Evolutionary conservation across 2,113 vertebrate genomes (phyloP).

Genomic region (Calypte anna): DNA sequence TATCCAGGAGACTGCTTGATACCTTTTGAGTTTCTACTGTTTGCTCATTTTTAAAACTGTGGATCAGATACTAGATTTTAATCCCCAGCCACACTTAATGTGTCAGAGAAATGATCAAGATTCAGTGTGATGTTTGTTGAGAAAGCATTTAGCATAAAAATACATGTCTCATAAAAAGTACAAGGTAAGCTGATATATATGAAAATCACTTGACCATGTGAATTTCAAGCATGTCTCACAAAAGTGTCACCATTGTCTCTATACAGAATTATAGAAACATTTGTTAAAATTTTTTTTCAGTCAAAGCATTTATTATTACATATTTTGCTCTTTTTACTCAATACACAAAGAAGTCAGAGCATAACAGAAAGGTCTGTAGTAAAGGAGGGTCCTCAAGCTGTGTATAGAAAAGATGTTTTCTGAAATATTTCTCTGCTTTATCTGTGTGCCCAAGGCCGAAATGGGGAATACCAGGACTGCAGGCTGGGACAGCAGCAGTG

Average conservation of each 20-base stretch:
- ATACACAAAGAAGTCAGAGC: neutral
- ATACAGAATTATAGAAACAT: neutral
- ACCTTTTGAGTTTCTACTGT: neutral
- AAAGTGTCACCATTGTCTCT: neutral
- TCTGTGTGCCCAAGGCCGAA: neutral
- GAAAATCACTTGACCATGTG: neutral
- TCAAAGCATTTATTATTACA: neutral
- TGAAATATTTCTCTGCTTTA: neutral
- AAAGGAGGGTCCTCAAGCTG: neutral
- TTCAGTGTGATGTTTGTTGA: neutral
- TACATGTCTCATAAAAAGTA: neutral
- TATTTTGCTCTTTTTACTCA: neutral
- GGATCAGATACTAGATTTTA: neutral
- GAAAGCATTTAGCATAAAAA: neutral
- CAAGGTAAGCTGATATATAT: neutral
- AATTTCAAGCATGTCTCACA: neutral
- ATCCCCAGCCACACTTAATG: neutral
- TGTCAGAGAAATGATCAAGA: neutral
- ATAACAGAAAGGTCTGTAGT: neutral
- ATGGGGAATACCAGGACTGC: fast-evolving
- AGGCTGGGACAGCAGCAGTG: neutral
- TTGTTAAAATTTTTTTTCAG: neutral
- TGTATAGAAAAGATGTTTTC: neutral
- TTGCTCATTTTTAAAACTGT: neutral
- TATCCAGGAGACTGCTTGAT: neutral